These are phyloP conservation scores for Anguilla anguilla DNA, from an alignment of 2,797 vertebrate genomes.

Conservation along the genomic window DNA sequence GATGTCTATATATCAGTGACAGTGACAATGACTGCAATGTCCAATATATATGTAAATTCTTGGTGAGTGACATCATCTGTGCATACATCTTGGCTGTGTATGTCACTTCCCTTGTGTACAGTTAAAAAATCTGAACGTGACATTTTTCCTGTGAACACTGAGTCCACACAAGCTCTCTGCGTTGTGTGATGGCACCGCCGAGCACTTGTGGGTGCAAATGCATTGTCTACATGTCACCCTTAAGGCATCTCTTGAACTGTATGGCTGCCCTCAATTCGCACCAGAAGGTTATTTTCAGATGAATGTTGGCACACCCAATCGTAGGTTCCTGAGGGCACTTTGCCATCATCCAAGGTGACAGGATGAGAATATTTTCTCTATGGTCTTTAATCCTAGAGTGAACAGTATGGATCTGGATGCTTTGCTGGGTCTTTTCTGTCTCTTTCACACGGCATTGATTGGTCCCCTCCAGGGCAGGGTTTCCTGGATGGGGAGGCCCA, in stretches of 20 bases:
- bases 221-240: background rate
- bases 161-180: background rate
- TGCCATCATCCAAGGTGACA: background rate
- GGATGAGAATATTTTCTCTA: background rate
- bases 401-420: constrained; percentile 18
- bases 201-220: background rate
- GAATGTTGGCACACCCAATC: background rate
- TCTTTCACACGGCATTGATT: background rate
- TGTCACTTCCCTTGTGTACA: background rate
- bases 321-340: background rate
- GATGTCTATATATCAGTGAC: background rate
- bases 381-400: constrained; percentile 16
- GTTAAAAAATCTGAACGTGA: background rate
- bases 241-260: background rate
- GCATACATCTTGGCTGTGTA: background rate
- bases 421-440: constrained; percentile 24
- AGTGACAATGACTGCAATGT: background rate
- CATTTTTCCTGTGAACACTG: background rate
- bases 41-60: background rate
- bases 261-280: background rate
- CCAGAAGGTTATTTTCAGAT: constrained; percentile 8
- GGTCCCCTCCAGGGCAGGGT: background rate
- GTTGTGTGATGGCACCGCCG: background rate
- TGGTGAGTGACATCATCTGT: background rate
- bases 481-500: background rate